A percentile compares a stretch with the other conserved stretches of the same genome.
These are phyloP conservation scores for Phoeniculus purpureus DNA, from an alignment of 2,797 vertebrate genomes.

Conservation along the genomic window DNA sequence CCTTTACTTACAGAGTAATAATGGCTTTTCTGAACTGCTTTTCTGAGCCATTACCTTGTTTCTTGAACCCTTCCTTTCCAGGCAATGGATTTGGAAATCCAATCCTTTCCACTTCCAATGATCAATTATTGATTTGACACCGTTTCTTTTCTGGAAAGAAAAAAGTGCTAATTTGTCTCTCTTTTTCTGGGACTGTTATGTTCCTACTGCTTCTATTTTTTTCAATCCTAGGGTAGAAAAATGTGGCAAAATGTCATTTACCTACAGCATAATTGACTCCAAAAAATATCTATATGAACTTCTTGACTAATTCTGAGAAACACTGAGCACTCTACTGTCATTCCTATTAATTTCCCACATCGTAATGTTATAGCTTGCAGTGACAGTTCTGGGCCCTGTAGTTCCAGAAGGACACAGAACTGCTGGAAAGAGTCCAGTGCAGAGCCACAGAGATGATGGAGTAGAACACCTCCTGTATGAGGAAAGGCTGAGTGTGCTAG, in stretches of 20 bases:
- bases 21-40: slow-evolving; percentile 4
- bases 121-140: slow-evolving; percentile 20
- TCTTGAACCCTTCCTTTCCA: not conserved
- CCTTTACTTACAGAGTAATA: not conserved
- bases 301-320: not conserved
- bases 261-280: not conserved
- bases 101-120: too few relatives aligned
- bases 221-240: not conserved
- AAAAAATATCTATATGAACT: not conserved
- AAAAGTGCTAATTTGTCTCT: not conserved
- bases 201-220: not conserved
- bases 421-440: too few relatives aligned
- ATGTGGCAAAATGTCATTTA: not conserved
- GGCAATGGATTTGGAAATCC: not conserved
- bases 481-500: too few relatives aligned
- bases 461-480: too few relatives aligned
- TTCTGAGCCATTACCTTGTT: not conserved
- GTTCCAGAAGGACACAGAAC: too few relatives aligned
- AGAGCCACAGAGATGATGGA: too few relatives aligned
- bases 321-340: not conserved
- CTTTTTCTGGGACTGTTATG: not conserved
- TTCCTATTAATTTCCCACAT: not conserved
- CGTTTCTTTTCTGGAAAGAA: not conserved
- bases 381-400: too few relatives aligned
- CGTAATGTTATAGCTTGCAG: not conserved